Percentiles rank a stretch among this genome's conserved stretches.
phyloP scores from a whole-genome alignment of 2,113 vertebrate species.

The Coreoperca whiteheadi region DNA sequence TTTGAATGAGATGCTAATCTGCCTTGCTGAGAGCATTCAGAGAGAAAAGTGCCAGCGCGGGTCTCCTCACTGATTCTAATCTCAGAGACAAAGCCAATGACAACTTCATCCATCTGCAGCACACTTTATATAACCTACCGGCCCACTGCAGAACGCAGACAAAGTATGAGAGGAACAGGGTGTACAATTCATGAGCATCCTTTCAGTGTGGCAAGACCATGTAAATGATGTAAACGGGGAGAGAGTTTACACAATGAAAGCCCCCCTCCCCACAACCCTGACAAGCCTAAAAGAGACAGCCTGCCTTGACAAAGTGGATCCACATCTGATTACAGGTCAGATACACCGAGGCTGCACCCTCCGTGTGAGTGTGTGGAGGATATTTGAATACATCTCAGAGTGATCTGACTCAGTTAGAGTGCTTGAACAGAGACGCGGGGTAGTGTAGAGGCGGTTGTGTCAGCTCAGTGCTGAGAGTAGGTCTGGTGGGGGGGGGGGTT shows the following conservation, averaged over 20 bases:
- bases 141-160: background rate
- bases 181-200: slow-evolving; percentile 25
- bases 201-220: slow-evolving; percentile 8
- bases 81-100: slow-evolving; percentile 50
- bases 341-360: background rate
- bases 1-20: slow-evolving; percentile 71
- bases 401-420: slow-evolving; percentile 25
- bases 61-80: slow-evolving; percentile 48
- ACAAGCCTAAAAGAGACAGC: slow-evolving; percentile 9
- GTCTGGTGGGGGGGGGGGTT: background rate
- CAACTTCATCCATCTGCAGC: slow-evolving; percentile 38
- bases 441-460: slow-evolving; percentile 1
- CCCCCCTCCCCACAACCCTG: background rate
- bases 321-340: slow-evolving; percentile 30
- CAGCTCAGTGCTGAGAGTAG: slow-evolving; percentile 12
- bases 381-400: slow-evolving; percentile 9
- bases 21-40: slow-evolving; percentile 19
- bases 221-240: slow-evolving; percentile 42
- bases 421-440: background rate
- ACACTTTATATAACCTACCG: slow-evolving; percentile 30
- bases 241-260: slow-evolving; percentile 22
- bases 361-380: background rate
- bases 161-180: background rate
- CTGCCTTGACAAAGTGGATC: slow-evolving; percentile 22
- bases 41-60: slow-evolving; percentile 16